Evolutionary conservation across 2,113 vertebrate species (phyloP).

Genomic region (Sorex fumeus): DNA sequence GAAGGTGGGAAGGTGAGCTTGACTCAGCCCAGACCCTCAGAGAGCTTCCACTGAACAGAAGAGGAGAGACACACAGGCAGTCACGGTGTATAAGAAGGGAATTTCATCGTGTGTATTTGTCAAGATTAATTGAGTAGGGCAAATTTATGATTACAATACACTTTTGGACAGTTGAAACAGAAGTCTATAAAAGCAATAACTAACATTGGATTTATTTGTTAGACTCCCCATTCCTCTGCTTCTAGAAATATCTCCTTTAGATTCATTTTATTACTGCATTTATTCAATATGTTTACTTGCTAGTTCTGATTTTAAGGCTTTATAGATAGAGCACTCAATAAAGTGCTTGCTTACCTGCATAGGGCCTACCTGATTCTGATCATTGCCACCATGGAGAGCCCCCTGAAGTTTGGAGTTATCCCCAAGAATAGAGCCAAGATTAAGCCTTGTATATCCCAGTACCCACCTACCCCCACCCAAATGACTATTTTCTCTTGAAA

Average conservation of each 20-base stretch:
- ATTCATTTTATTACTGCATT: slow-evolving; percentile 37
- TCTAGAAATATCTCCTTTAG: neutral
- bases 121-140: slow-evolving; percentile 15
- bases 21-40: neutral
- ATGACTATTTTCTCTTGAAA: slow-evolving; percentile 58
- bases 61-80: neutral
- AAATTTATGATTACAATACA: neutral
- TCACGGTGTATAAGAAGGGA: neutral
- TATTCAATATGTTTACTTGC: slow-evolving; percentile 54
- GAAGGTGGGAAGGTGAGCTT: neutral
- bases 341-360: too few relatives aligned
- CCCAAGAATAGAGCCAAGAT: too few relatives aligned
- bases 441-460: too few relatives aligned
- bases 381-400: too few relatives aligned
- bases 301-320: slow-evolving; percentile 40
- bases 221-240: too few relatives aligned
- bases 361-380: too few relatives aligned
- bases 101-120: neutral
- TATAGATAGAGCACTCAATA: too few relatives aligned
- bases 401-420: too few relatives aligned
- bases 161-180: neutral
- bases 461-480: too few relatives aligned
- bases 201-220: too few relatives aligned
- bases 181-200: neutral
- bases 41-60: neutral